Evolutionary conservation across 2,797 vertebrate species (phyloP).

Genomic region (Syndactyla subalaris): DNA sequence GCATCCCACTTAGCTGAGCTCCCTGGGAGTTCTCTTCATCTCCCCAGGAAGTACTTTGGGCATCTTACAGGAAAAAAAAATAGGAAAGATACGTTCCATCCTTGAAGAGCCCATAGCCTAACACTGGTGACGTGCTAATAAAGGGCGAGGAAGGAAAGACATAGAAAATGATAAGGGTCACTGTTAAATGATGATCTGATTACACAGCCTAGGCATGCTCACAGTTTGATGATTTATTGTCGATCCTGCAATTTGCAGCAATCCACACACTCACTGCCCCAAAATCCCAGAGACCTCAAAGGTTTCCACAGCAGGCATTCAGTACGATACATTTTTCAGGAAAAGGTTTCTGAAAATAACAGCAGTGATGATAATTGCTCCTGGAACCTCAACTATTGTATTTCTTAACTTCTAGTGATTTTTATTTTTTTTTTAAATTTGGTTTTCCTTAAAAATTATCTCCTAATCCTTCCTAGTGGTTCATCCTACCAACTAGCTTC

Average conservation of each 20-base stretch:
- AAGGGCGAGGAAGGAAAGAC: not conserved
- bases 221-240: not conserved
- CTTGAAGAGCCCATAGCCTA: not conserved
- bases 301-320: not conserved
- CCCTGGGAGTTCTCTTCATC: not conserved
- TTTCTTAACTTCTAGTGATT: not conserved
- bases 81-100: not conserved
- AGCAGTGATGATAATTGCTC: not conserved
- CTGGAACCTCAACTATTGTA: not conserved
- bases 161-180: not conserved
- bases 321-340: not conserved
- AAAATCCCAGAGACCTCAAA: not conserved
- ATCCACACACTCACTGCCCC: rapidly evolving
- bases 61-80: not conserved
- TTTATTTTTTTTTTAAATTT: not conserved
- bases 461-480: not conserved
- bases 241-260: not conserved
- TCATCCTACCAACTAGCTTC: not conserved
- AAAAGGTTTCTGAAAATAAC: not conserved
- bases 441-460: not conserved
- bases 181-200: not conserved
- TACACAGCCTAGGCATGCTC: not conserved
- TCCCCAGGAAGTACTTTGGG: not conserved
- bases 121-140: not conserved
- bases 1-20: not conserved